Evolutionary conservation across 2,888 invertebrate genomes (phyloP), one percentile per base, ranked within the genome.

Genomic region (Galeruca laticollis): DNA sequence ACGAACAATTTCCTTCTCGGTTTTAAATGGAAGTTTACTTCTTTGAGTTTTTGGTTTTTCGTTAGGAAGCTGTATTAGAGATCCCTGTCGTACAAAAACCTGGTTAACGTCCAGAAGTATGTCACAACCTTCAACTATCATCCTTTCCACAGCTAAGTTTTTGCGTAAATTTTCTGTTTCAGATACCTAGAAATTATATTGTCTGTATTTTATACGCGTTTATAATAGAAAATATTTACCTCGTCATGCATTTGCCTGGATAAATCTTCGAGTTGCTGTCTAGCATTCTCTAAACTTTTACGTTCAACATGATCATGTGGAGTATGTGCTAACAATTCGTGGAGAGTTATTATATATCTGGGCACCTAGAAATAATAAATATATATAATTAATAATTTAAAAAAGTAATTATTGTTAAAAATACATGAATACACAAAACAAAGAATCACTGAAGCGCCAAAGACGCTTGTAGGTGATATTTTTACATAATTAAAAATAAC

Each of bases 61-160:
- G 40, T 84, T 84, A 10, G 92, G 89, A 71, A 94, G 89, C 86
- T 94, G 95, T 11, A 94, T 90, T 33, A 95, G 85, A 13, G 91
- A 91, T 49, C 94, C 94, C 91, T 97, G 96, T 76, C 96, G 88
- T 49, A 96, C 95, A 86, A 96, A 96, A 35, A 96, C 95, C 88
- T 97, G 96, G 85, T 96, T 96, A 21, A 96, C 96, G 81, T 97
- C 96, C 61, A 97, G 87, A 52, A 97, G 87, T 79, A 97, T 96
- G 82, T 97, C 96, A 85, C 96, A 97, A 15, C 96, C 96, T 83
- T 96, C 96, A 2, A 96, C 93, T 73, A 97, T 96, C 95, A 96
- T 96, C 59, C 96, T 87, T 85, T 97, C 96, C 33, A 97, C 94
- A 0, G 96, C 94, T 76, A 97, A 86, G 83, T 97, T 97, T 86